phyloP scores from a whole-genome alignment of 2,888 invertebrate species.

The Mimas tiliae region DNA sequence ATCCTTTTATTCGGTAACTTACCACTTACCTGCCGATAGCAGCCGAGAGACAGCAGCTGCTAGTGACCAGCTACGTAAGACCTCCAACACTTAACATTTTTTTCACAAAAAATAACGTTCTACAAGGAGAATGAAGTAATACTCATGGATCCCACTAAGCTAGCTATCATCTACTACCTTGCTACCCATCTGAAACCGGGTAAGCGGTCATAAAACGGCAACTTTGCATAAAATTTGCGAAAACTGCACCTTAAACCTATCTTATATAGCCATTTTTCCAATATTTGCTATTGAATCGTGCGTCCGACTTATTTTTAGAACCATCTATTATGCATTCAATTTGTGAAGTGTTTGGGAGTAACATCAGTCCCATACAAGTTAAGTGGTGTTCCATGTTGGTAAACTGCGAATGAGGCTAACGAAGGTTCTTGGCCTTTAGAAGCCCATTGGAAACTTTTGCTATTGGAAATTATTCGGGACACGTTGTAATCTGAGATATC shows the following conservation, averaged over 20 bases:
- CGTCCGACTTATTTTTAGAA: slow-evolving; percentile 44
- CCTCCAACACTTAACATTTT: neutral
- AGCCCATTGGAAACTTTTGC: slow-evolving; percentile 18
- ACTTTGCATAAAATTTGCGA: slow-evolving; percentile 56
- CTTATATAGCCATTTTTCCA: slow-evolving; percentile 50
- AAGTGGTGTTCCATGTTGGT: neutral
- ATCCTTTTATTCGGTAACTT: slow-evolving; percentile 4
- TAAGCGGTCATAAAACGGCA: slow-evolving; percentile 56
- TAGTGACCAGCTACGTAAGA: neutral
- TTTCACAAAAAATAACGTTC: neutral
- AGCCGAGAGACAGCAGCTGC: neutral
- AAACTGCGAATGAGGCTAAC: slow-evolving; percentile 15
- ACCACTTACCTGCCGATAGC: slow-evolving; percentile 8
- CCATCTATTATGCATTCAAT: slow-evolving; percentile 13
- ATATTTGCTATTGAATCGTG: slow-evolving; percentile 44
- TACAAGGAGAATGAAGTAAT: slow-evolving; percentile 5
- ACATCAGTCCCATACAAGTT: slow-evolving; percentile 14
- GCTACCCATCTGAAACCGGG: slow-evolving; percentile 44
- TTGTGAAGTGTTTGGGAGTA: slow-evolving; percentile 10
- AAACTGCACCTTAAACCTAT: slow-evolving; percentile 52
- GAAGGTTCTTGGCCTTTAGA: slow-evolving; percentile 22
- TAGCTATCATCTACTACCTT: slow-evolving; percentile 30
- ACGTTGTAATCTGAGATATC: slow-evolving; percentile 11
- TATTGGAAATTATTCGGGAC: slow-evolving; percentile 12
- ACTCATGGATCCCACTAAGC: slow-evolving; percentile 22